Evolutionary conservation across 2,113 vertebrate species (phyloP), one percentile per base, ranked within the genome.

Genomic region (Campylomormyrus numenius): DNA sequence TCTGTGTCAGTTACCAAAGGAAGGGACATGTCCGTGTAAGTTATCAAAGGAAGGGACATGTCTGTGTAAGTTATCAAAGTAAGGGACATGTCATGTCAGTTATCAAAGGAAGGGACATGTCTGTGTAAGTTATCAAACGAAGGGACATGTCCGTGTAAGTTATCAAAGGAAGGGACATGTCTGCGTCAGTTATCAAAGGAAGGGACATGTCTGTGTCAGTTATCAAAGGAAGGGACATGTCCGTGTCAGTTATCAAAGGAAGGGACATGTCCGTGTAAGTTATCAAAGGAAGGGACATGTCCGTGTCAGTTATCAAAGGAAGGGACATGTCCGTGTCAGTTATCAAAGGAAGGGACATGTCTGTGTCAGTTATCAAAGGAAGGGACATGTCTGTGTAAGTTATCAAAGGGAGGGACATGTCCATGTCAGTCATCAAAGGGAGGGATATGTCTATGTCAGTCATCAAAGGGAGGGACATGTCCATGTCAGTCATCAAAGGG

Each of bases 141-240:
- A 66, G 24, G 2, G 21, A 8, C 39, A 39, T 3, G 39, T 39
- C 39, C 0, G 9, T 1, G 1, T 66, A n/a, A 27, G 58, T 27
- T 1, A 27, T 9, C 24, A 62, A 62, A 62, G n/a, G 62, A 5
- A 53, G 52, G 17, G n/a, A 70, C n/a, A 50, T 13, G 11, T 50
- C 3, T 0, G 0, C 2, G 35, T 42, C 3, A 42, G 56, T 62
- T 0, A n/a, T 0, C 56, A 62, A 62, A 62, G 21, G 6, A 0
- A 21, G 53, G 53, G 39, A 39, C 39, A 39, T 39, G 39, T 39
- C 53, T 1, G 0, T 21, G 53, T 56, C 1, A 56, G 17, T 56
- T 0, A 21, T 5, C 53, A 56, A 56, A 48, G 46, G 1, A 0
- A 7, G 19, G 53, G 53, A 21, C 53, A 8, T 24, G 53, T 58